A percentile compares a stretch with the other conserved stretches of the same genome.
phyloP scores from a whole-genome alignment of 2,888 invertebrate genomes.

The Drosophila siamana region DNA sequence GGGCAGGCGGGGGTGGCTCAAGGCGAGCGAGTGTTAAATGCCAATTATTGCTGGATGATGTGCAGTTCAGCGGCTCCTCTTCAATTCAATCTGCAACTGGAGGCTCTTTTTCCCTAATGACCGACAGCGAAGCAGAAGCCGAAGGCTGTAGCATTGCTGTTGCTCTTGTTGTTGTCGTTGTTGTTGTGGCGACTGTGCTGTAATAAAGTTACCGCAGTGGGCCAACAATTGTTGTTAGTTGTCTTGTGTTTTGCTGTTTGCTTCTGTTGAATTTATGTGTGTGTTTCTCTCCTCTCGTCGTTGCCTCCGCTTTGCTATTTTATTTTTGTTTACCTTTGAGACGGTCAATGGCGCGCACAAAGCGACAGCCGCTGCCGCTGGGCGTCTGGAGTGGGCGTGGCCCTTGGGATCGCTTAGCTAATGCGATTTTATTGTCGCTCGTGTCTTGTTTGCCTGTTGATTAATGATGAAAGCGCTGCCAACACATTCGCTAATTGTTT shows the following conservation, averaged over 20 bases:
- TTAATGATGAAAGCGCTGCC: slow-evolving; percentile 63
- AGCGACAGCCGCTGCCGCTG: slow-evolving; percentile 20
- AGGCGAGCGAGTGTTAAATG: slow-evolving; percentile 43
- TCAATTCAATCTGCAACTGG: slow-evolving; percentile 29
- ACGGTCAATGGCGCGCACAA: slow-evolving; percentile 43
- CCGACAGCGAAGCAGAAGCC: slow-evolving; percentile 9
- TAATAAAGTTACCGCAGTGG: slow-evolving; percentile 46
- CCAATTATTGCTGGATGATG: slow-evolving; percentile 35
- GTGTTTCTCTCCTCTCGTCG: slow-evolving; percentile 21
- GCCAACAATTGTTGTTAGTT: slow-evolving; percentile 42
- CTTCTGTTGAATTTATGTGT: slow-evolving; percentile 16
- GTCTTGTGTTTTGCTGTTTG: slow-evolving; percentile 13
- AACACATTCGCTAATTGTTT: slow-evolving; percentile 64
- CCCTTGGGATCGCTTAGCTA: slow-evolving; percentile 36
- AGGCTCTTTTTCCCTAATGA: slow-evolving; percentile 18
- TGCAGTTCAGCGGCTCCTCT: slow-evolving; percentile 27
- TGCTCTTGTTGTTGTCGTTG: slow-evolving; percentile 11
- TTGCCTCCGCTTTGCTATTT: background rate
- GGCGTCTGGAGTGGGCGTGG: slow-evolving; percentile 46
- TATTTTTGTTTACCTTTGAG: slow-evolving; percentile 14
- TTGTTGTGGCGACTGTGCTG: slow-evolving; percentile 23
- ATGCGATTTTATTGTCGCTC: slow-evolving; percentile 68
- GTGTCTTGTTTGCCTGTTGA: slow-evolving; percentile 57
- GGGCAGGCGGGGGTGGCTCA: slow-evolving; percentile 10
- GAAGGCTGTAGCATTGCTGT: slow-evolving; percentile 19